Conservation (phyloP, 2,888 invertebrate genomes). For the Eristalis intricaria region DNA sequence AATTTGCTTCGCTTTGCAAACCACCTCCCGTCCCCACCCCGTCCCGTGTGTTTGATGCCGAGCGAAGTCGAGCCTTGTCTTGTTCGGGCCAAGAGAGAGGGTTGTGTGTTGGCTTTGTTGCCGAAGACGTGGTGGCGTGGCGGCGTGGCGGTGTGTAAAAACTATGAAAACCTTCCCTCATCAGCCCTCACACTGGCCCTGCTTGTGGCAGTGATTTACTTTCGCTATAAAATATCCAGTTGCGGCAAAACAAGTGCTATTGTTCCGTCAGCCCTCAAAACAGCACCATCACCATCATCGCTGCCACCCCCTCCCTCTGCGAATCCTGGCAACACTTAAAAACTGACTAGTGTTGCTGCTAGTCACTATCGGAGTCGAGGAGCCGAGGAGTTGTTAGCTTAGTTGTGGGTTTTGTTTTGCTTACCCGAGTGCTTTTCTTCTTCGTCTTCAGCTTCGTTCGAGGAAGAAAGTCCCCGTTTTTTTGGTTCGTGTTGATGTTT, state of each 20-base stretch:
- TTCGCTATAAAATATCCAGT: slow-evolving; percentile 70
- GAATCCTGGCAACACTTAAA: slow-evolving; percentile 42
- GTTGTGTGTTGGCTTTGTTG: slow-evolving; percentile 45
- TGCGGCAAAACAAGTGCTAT: slow-evolving; percentile 71
- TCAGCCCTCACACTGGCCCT: not conserved
- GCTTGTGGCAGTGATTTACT: slow-evolving; percentile 64
- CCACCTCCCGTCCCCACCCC: not conserved
- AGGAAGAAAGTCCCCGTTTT: too few species aligned
- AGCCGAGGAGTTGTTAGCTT: slow-evolving; percentile 60
- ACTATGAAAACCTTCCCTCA: slow-evolving; percentile 32
- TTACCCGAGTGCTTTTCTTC: slow-evolving; percentile 55
- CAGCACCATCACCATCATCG: not conserved
- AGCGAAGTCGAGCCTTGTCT: slow-evolving; percentile 11
- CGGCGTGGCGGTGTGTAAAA: not conserved
- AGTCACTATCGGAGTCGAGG: slow-evolving; percentile 3
- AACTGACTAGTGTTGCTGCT: slow-evolving; percentile 47
- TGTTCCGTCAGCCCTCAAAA: slow-evolving; percentile 28
- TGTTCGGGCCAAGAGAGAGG: slow-evolving; percentile 10
- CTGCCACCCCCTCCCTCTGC: not conserved
- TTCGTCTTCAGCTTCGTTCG: slow-evolving; percentile 6
- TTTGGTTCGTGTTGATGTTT: slow-evolving; percentile 48
- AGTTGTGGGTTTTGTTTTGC: slow-evolving; percentile 70
- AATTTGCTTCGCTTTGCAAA: slow-evolving; percentile 60
- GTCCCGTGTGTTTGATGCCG: slow-evolving; percentile 5
- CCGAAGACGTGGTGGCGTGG: slow-evolving; percentile 14